Evolutionary conservation across 2,888 invertebrate species (phyloP).

Genomic region (Cheilosia scutellata): DNA sequence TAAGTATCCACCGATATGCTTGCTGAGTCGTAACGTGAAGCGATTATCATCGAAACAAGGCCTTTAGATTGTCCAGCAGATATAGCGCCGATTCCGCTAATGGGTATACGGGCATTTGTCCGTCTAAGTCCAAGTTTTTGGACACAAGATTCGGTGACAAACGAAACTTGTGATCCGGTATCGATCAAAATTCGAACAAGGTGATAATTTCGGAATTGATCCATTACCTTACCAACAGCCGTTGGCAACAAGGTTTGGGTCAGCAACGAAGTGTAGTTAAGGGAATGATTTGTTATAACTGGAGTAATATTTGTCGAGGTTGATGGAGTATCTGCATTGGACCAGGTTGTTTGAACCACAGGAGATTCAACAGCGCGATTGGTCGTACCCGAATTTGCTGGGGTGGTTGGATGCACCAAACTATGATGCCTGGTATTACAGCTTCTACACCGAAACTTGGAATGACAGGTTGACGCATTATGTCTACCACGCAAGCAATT

Average conservation of each 20-base stretch:
- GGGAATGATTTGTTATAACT: too few relatives aligned
- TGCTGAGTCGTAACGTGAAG: slow-evolving; percentile 6
- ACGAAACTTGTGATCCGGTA: slow-evolving; percentile 12
- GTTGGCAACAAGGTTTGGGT: slow-evolving; percentile 5
- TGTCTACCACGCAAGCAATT: slow-evolving; percentile 12
- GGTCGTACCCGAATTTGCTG: neutral
- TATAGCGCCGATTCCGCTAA: slow-evolving; percentile 33
- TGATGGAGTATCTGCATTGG: neutral
- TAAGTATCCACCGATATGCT: slow-evolving; percentile 30
- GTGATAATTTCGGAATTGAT: neutral
- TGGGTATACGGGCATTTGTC: slow-evolving; percentile 21
- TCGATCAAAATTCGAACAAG: slow-evolving; percentile 7
- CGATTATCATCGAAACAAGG: neutral
- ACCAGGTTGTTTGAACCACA: too few relatives aligned
- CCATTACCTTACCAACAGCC: neutral
- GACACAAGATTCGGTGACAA: slow-evolving; percentile 13
- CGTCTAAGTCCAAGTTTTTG: slow-evolving; percentile 11
- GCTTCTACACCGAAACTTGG: slow-evolving; percentile 14
- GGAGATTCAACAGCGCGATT: too few relatives aligned
- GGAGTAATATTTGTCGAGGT: neutral
- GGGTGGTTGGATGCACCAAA: neutral
- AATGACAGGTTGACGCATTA: neutral
- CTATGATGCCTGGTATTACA: slow-evolving; percentile 28
- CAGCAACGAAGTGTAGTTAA: neutral
- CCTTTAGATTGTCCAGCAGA: slow-evolving; percentile 21